A percentile compares a stretch with the other conserved stretches of the same genome.
Conservation (phyloP, 2,888 invertebrate species). For the Tinea semifulvella region DNA sequence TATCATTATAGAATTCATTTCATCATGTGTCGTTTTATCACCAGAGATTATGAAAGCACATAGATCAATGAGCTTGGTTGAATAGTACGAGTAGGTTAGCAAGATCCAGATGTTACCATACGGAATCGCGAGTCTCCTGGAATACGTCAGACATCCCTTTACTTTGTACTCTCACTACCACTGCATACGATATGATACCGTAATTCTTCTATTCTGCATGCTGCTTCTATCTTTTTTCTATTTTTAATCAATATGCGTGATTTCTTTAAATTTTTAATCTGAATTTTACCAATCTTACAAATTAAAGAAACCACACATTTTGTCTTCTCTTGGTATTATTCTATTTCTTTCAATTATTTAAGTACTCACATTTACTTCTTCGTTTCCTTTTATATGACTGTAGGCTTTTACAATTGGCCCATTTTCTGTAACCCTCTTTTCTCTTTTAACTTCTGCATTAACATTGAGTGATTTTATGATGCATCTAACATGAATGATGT, state of each 20-base stretch:
- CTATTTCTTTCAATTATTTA: slow-evolving; percentile 31
- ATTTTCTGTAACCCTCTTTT: slow-evolving; percentile 27
- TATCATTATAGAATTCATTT: slow-evolving; percentile 56
- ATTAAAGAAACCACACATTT: slow-evolving; percentile 18
- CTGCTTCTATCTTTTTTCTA: slow-evolving; percentile 39
- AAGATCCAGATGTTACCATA: slow-evolving; percentile 32
- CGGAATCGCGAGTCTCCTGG: slow-evolving; percentile 46
- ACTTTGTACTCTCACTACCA: slow-evolving; percentile 39
- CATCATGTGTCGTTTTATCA: slow-evolving; percentile 51
- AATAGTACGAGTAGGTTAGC: slow-evolving; percentile 60
- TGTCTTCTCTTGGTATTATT: slow-evolving; percentile 34
- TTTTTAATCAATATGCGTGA: not conserved
- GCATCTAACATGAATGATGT: slow-evolving; percentile 46
- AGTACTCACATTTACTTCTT: slow-evolving; percentile 36
- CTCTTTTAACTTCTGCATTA: slow-evolving; percentile 13
- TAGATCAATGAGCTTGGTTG: slow-evolving; percentile 60
- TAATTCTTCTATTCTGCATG: slow-evolving; percentile 61
- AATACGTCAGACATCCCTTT: slow-evolving; percentile 41
- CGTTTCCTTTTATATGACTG: slow-evolving; percentile 37
- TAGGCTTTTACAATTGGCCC: slow-evolving; percentile 33
- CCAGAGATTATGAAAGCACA: slow-evolving; percentile 55
- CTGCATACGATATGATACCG: slow-evolving; percentile 50
- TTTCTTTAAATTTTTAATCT: not conserved
- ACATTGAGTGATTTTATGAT: slow-evolving; percentile 23
- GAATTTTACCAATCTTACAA: not conserved